A percentile compares a stretch with the other conserved stretches of the same genome.
Evolutionary conservation across 2,113 vertebrate species (phyloP).

Genomic region (Rafetus swinhoei): DNA sequence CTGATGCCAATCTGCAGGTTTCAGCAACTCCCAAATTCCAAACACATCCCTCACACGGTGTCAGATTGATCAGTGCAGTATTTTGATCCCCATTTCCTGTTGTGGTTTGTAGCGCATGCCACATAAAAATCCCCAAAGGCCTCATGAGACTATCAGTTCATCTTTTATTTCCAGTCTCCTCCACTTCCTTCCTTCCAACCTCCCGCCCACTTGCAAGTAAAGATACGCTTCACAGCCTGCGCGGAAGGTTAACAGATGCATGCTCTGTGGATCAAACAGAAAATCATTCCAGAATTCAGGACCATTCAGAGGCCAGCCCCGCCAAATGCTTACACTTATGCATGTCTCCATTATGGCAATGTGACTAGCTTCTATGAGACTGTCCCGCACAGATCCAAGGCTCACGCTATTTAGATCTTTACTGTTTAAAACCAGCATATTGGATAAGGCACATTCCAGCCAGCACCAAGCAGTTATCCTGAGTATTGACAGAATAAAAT

Average conservation of each 20-base stretch:
- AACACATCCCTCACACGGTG: neutral
- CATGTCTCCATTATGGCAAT: too few species aligned
- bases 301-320: neutral
- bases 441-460: neutral
- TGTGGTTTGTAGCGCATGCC: neutral
- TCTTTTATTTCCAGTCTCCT: neutral
- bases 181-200: neutral
- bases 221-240: neutral
- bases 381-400: too few species aligned
- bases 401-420: neutral
- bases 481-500: neutral
- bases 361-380: too few species aligned
- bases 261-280: neutral
- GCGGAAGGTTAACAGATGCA: neutral
- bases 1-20: neutral
- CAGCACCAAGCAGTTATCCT: neutral
- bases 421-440: neutral
- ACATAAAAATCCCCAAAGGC: fast-evolving
- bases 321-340: too few species aligned
- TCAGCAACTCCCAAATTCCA: neutral
- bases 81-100: neutral
- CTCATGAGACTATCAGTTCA: too few species aligned
- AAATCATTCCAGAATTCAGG: neutral
- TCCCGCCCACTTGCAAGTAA: fast-evolving
- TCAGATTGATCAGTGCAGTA: neutral